These are phyloP conservation scores for Fistularia commersonii DNA, from an alignment of 2,797 vertebrate species.

Conservation along the genomic window DNA sequence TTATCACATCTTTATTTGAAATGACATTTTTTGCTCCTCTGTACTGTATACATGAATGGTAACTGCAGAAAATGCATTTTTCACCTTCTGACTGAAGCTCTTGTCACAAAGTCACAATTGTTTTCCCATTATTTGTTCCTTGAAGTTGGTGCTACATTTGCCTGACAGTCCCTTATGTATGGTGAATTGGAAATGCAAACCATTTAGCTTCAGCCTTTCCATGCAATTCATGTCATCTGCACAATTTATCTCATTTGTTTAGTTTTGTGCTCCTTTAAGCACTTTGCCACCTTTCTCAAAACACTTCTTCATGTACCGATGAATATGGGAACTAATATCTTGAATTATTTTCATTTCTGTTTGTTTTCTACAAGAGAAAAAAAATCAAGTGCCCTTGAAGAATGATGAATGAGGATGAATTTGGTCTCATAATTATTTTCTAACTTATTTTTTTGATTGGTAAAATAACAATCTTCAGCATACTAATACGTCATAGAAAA, in stretches of 20 bases:
- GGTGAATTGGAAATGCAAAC: conserved; percentile 63
- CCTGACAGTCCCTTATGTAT: conserved; percentile 58
- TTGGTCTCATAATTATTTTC: conserved; percentile 35
- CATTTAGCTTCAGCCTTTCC: conserved; percentile 62
- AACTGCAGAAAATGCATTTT: conserved; percentile 48
- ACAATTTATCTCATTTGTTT: conserved; percentile 62
- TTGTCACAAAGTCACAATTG: conserved; percentile 56
- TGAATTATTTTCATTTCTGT: conserved; percentile 42
- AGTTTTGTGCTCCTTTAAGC: conserved; percentile 56
- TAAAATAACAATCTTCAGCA: conserved; percentile 42
- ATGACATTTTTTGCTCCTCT: conserved; percentile 32
- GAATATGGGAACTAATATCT: conserved; percentile 62
- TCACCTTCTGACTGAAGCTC: conserved; percentile 58
- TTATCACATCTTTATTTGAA: conserved; percentile 29
- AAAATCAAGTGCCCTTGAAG: no score
- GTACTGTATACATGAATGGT: conserved; percentile 48
- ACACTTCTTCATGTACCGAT: conserved; percentile 62
- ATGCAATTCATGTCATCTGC: conserved; percentile 65
- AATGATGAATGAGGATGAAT: conserved; percentile 5
- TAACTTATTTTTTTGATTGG: conserved; percentile 69
- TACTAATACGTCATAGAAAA: conserved; percentile 41
- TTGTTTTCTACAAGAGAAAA: not conserved
- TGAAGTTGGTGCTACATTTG: conserved; percentile 58
- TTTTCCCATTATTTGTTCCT: conserved; percentile 51
- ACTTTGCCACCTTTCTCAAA: conserved; percentile 49